Conservation (phyloP, 2,888 invertebrate genomes). For the Zaprionus bogoriensis region DNA sequence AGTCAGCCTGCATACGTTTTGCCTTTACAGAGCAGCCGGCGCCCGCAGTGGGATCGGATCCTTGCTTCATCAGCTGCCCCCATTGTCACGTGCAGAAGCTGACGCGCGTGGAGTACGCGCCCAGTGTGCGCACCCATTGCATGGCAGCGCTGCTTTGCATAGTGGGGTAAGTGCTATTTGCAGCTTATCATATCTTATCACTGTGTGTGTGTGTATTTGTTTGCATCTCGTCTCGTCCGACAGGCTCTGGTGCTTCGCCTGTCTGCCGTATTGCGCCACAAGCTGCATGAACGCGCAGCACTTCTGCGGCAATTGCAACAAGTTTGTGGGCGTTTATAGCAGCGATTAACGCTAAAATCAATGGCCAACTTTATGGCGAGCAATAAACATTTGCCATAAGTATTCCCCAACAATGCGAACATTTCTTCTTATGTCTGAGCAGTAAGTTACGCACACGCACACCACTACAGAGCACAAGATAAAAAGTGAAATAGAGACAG, state of each 20-base stretch:
- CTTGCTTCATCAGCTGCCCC: constrained; percentile 76
- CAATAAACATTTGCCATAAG: constrained; percentile 37
- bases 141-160: constrained; percentile 80
- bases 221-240: constrained; percentile 42
- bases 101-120: constrained; percentile 79
- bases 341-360: constrained; percentile 32
- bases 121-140: constrained; percentile 77
- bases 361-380: background rate
- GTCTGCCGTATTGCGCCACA: constrained; percentile 85
- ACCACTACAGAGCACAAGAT: too few species aligned
- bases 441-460: background rate
- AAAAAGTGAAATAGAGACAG: too few species aligned
- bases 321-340: constrained; percentile 84
- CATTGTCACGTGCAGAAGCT: constrained; percentile 77
- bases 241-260: constrained; percentile 84
- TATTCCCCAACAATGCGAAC: constrained; percentile 16
- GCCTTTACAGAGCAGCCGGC: constrained; percentile 59
- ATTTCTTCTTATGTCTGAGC: constrained; percentile 41
- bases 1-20: background rate
- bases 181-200: constrained; percentile 4
- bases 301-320: constrained; percentile 85
- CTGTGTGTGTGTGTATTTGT: too few species aligned
- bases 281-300: constrained; percentile 85
- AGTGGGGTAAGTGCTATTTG: constrained; percentile 73
- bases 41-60: constrained; percentile 76